Base-by-base conservation (phyloP, 2,113 vertebrate species). In the Numida meleagris region DNA sequence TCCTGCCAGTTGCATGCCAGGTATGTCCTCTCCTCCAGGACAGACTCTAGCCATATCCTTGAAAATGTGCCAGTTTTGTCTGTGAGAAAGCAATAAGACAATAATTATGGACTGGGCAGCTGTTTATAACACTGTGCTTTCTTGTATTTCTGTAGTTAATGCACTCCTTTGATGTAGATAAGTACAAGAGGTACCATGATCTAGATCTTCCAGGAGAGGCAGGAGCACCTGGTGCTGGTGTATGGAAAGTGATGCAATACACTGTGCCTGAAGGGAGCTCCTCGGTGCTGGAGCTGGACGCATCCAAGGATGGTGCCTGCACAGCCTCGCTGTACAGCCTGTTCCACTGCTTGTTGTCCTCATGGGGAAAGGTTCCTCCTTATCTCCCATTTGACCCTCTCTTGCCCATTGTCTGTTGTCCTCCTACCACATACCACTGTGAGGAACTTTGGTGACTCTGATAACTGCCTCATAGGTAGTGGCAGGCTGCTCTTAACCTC, bases 1-100 rank as follows among this genome's bases (percentile, higher is more conserved):
- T 80, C 40, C 79, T 85, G 36, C 42, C 61, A 53, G 58, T 13
- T 87, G 42, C 45, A 18, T 53, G 55, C 58, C 61, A 67, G 65
- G 43, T 51, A 55, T 10, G 9, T 42, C 48, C 66, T 82, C 29
- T 21, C 75, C 55, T 89, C 66, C 71, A 80, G 85, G 53, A 73
- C 42, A 77, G 59, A 80, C 34, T 88, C 50, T 34, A 91, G 75
- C 67, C 75, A 79, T 59, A 84, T 73, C 91, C 72, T 91, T 74
- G 63, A 71, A 83, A 85, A 95, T 93, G 76, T 33, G 53, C n/a
- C 42, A 21, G 31, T 87, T 77, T 82, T 86, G 42, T 94, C 78
- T 50, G 16, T 71, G 80, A 88, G 67, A 94, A 92, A 89, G 50
- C 63, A 91, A 73, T 94, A 89, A 90, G 89, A 89, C 58, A 68